A percentile compares a stretch with the other conserved stretches of the same genome.
phyloP scores from a whole-genome alignment of 2,888 invertebrate genomes.

The Troilus luridus region DNA sequence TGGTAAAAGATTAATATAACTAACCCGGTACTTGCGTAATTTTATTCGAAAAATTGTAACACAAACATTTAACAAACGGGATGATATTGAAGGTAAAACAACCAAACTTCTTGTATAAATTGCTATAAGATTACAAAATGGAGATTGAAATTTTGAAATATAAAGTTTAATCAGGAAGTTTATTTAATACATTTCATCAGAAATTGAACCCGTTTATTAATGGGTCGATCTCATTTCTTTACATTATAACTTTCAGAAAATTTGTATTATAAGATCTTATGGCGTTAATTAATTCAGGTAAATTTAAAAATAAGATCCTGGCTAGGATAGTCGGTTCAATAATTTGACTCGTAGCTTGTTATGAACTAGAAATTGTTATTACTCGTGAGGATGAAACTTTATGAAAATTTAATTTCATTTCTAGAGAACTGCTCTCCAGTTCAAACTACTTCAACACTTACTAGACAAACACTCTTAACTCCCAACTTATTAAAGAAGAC shows the following conservation, averaged over 20 bases:
- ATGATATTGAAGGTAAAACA: neutral
- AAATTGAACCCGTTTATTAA: neutral
- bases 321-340: neutral
- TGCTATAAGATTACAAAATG: neutral
- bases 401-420: too few relatives aligned
- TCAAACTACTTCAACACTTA: too few relatives aligned
- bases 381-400: neutral
- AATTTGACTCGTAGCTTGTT: neutral
- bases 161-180: neutral
- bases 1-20: too few relatives aligned
- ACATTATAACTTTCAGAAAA: neutral
- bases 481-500: too few relatives aligned
- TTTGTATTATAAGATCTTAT: neutral
- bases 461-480: too few relatives aligned
- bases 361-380: neutral
- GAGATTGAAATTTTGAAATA: neutral
- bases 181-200: neutral
- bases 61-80: neutral
- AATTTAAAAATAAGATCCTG: neutral
- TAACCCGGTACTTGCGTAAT: too few relatives aligned
- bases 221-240: neutral
- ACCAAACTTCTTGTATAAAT: neutral
- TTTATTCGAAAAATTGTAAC: too few relatives aligned
- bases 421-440: too few relatives aligned
- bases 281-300: neutral